Percentiles rank a stretch among this genome's conserved stretches.
These are phyloP conservation scores for Gallirallus australis DNA, from an alignment of 2,797 vertebrate genomes.

Conservation along the genomic window DNA sequence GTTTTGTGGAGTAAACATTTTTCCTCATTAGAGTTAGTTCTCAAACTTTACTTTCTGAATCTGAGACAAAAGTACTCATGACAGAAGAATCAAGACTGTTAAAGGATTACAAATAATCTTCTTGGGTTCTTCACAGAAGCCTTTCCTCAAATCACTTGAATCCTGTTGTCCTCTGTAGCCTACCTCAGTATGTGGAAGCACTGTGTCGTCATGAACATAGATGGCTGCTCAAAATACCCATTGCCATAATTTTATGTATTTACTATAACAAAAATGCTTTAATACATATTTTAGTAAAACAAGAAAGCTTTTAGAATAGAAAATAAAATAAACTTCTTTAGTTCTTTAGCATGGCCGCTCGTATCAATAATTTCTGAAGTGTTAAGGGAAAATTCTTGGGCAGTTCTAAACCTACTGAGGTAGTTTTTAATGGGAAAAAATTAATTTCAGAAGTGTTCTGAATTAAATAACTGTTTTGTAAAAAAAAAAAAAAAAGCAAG, in stretches of 20 bases:
- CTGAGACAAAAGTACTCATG: background rate
- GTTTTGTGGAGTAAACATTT: background rate
- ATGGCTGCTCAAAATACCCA: background rate
- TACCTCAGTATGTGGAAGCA: background rate
- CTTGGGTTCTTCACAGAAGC: background rate
- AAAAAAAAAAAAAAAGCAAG: background rate
- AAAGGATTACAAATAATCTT: background rate
- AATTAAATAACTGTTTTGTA: background rate
- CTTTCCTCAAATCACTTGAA: background rate
- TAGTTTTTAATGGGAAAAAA: background rate
- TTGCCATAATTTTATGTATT: background rate
- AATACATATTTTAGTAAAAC: too few species aligned
- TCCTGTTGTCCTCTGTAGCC: background rate
- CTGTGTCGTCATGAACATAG: background rate
- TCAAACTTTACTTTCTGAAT: background rate
- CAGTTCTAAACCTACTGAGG: background rate
- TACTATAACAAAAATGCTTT: background rate
- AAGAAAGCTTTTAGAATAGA: background rate
- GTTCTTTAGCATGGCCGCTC: background rate
- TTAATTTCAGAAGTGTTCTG: background rate
- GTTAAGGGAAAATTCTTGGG: background rate
- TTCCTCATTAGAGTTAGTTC: background rate
- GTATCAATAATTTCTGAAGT: background rate
- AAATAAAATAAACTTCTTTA: background rate
- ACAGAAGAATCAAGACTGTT: background rate